Evolutionary conservation across 2,797 vertebrate genomes (phyloP), one percentile per base, ranked within the genome.

Genomic region (Protosalanx chinensis): DNA sequence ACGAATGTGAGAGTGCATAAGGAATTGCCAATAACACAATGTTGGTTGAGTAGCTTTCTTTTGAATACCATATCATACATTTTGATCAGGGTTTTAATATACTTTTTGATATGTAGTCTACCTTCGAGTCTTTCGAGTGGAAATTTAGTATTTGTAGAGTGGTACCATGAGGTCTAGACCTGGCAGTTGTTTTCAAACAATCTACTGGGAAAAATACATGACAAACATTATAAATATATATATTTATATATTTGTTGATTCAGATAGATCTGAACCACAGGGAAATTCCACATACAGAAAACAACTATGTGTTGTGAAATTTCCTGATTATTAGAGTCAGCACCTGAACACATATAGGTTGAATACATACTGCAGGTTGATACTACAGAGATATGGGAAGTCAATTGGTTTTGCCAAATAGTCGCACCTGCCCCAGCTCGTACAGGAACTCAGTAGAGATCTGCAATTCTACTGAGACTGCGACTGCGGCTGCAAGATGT

Each of bases 401-500:
- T 64, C 61, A 41, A 49, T 69, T 60, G 23, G 18, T 33, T 70
- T 15, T 15, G 27, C 33, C 29, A 56, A 13, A 33, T 46, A 37
- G 29, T 5, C 23, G 30, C 60, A n/a, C 46, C 12, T 69, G 12
- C 23, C 62, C 27, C 63, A 10, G 2, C 10, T 37, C 63, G 6
- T 37, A 64, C 49, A 62, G 67, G 49, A 67, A 13, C n/a, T 29
- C 59, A 62, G 64, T n/a, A 61, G 65, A 74, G 68, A 70, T 69
- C 46, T 23, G 74, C 64, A 69, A 70, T 60, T n/a, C 67, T 51
- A 61, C 30, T 20, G 32, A 66, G 73, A 86, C 59, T 75, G 79
- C 23, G 23, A 1, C 23, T 27, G 23, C 23, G 23, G 23, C 67
- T 73, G 70, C 69, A 60, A 61, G 69, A 72, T 62, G 67, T 62